A percentile compares a stretch with the other conserved stretches of the same genome.
These are phyloP conservation scores for Sinella curviseta DNA, from an alignment of 1,140 invertebrate species.

Conservation along the genomic window DNA sequence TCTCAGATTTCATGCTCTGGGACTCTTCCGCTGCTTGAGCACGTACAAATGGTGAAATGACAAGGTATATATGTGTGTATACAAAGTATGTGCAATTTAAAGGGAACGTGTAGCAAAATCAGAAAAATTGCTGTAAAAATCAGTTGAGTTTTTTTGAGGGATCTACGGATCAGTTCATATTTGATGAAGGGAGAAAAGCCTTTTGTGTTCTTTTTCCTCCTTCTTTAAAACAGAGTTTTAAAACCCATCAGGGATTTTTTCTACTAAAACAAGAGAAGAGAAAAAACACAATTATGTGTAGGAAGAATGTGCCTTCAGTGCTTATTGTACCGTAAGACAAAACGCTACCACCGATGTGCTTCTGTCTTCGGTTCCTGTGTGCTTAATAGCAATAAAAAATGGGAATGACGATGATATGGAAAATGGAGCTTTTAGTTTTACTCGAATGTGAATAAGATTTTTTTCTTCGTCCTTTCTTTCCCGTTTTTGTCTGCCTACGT, in stretches of 20 bases:
- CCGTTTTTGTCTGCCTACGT: neutral
- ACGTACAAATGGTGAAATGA: too few species aligned
- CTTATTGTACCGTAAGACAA: neutral
- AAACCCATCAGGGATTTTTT: too few species aligned
- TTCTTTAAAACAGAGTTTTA: too few species aligned
- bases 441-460: neutral
- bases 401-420: neutral
- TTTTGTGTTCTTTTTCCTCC: neutral
- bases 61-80: too few species aligned
- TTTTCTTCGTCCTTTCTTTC: neutral
- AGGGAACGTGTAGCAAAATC: too few species aligned
- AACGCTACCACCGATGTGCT: neutral
- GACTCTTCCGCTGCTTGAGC: too few species aligned
- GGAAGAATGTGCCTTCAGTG: neutral
- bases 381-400: neutral
- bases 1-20: too few species aligned
- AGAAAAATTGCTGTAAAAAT: too few species aligned
- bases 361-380: neutral
- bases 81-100: too few species aligned
- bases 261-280: neutral
- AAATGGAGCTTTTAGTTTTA: neutral
- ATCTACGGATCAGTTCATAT: constrained; percentile 1
- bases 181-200: neutral
- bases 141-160: neutral
- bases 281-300: neutral